Conservation (phyloP, 2,797 vertebrate genomes). For the Sitta carolinensis region DNA sequence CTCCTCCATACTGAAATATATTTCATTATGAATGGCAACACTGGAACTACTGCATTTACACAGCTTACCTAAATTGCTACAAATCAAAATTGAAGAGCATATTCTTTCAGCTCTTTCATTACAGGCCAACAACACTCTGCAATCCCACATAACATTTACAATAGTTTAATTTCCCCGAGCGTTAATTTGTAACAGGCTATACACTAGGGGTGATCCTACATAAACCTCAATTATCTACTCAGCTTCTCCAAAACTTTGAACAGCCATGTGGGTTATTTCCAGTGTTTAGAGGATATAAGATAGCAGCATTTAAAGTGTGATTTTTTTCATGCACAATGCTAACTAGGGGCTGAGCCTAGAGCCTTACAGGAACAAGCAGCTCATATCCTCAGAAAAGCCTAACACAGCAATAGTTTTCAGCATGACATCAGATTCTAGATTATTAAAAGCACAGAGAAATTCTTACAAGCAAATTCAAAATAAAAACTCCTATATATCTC, state of each 20-base stretch:
- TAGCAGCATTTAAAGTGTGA: not conserved
- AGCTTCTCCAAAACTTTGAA: not conserved
- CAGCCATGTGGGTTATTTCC: not conserved
- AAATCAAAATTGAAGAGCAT: not conserved
- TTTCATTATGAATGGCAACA: not conserved
- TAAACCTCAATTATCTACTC: not conserved
- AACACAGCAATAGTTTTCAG: not conserved
- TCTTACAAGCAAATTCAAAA: not conserved
- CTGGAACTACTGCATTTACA: not conserved
- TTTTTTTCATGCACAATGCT: not conserved
- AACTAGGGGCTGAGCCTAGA: not conserved
- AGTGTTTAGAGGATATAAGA: not conserved
- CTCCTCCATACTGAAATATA: not conserved
- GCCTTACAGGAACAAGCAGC: not conserved
- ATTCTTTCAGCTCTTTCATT: conserved; percentile 9
- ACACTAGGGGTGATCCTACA: not conserved
- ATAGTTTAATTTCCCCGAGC: not conserved
- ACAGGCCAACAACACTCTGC: not conserved
- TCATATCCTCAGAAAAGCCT: not conserved
- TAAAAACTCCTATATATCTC: not conserved
- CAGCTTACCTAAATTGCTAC: not conserved
- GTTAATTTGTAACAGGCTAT: not conserved
- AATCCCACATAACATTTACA: not conserved
- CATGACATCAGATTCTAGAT: not conserved
- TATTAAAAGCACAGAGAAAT: not conserved